Conservation (phyloP, 2,113 vertebrate species). For the Anoplopoma fimbria region DNA sequence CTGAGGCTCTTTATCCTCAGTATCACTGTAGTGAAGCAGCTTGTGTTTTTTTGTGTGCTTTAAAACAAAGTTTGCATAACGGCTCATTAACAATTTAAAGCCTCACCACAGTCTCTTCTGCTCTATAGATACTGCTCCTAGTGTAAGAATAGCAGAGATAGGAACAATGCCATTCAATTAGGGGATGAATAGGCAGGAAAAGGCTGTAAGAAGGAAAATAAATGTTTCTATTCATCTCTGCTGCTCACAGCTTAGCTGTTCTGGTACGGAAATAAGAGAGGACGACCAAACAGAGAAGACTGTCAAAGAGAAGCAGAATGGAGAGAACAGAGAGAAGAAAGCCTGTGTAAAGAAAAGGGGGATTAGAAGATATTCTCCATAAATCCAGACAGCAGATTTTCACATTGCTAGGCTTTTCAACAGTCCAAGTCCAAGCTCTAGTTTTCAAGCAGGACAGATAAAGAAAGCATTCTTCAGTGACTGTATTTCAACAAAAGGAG, state of each 20-base stretch:
- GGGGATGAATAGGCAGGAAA: background rate
- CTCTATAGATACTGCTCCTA: background rate
- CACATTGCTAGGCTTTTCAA: constrained; percentile 36
- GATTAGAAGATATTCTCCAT: constrained; percentile 64
- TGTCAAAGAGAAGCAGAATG: constrained; percentile 16
- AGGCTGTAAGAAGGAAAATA: background rate
- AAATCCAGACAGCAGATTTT: constrained; percentile 66
- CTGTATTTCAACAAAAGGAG: constrained; percentile 14
- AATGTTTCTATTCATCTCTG: constrained; percentile 37
- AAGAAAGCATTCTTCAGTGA: constrained; percentile 19
- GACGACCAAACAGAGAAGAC: constrained; percentile 29
- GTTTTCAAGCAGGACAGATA: constrained; percentile 19
- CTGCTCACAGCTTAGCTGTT: constrained; percentile 42
- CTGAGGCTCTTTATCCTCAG: constrained; percentile 7
- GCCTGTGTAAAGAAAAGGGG: constrained; percentile 54
- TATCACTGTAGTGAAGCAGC: background rate
- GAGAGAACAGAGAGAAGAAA: constrained; percentile 38
- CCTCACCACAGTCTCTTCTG: background rate
- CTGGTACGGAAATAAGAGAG: constrained; percentile 43
- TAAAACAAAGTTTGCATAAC: constrained; percentile 22
- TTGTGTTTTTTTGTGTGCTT: background rate
- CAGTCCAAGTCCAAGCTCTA: constrained; percentile 1
- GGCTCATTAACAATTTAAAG: constrained; percentile 3
- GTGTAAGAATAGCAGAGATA: background rate
- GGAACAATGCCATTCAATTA: background rate